A percentile compares a stretch with the other conserved stretches of the same genome.
phyloP scores from a whole-genome alignment of 2,797 vertebrate species.

The Neosilurus mollespiculum region DNA sequence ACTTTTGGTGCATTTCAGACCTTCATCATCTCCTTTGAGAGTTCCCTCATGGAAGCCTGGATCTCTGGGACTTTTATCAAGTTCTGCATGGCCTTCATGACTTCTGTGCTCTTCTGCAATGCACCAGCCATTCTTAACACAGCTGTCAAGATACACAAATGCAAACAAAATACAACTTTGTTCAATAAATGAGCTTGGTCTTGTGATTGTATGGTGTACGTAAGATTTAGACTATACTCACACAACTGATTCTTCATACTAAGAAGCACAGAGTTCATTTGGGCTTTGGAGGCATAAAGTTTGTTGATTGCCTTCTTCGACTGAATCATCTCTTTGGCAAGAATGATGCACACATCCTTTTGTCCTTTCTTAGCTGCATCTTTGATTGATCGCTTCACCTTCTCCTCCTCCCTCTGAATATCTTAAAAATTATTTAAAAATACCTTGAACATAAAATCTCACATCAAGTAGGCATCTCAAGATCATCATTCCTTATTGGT shows the following conservation, averaged over 20 bases:
- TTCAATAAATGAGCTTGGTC: neutral
- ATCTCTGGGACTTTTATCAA: constrained; percentile 95
- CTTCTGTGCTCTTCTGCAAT: constrained; percentile 95
- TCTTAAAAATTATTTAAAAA: constrained; percentile 70
- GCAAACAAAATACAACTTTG: neutral
- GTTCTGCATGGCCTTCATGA: constrained; percentile 98
- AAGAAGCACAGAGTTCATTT: constrained; percentile 96
- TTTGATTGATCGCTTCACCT: constrained; percentile 94
- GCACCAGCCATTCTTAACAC: constrained; percentile 87
- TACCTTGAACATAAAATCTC: neutral
- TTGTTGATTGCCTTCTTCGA: constrained; percentile 88
- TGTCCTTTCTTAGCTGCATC: constrained; percentile 95
- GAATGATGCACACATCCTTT: constrained; percentile 88
- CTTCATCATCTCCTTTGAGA: constrained; percentile 99
- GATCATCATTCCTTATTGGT: neutral
- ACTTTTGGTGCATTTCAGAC: constrained; percentile 62
- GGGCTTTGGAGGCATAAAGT: constrained; percentile 93
- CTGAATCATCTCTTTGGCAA: constrained; percentile 94
- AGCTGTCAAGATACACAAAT: constrained; percentile 70
- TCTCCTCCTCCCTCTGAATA: constrained; percentile 96
- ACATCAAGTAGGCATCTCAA: neutral
- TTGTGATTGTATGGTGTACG: neutral
- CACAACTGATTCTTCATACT: constrained; percentile 98
- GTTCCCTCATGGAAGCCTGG: constrained; percentile 93
- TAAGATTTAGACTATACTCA: constrained; percentile 68